Base-by-base conservation (phyloP, 2,888 invertebrate genomes). In the Cephus rjabovi region DNA sequence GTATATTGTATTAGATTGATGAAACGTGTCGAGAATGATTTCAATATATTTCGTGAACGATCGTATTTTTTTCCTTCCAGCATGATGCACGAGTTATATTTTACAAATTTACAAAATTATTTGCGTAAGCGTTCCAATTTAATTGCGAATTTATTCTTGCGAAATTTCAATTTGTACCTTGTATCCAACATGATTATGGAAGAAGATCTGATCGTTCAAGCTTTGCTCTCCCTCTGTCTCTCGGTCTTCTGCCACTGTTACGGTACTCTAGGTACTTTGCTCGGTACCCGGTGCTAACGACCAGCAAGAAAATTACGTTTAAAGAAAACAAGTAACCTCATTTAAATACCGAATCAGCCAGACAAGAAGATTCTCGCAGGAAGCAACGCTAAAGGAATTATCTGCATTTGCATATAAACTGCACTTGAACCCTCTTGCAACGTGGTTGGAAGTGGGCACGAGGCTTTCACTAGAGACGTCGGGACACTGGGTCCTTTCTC, bases 361-460 rank as follows among this genome's bases (percentile, higher is more conserved):
- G 71, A 31, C 71, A 33, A 31, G 71, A 71, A 71, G 71, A 71
- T 71, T 68, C 74, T 68, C 74, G 34, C 15, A 73, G 74, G 77
- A 77, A 69, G 68, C 40, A 75, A 70, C 71, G 77, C 76, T 80
- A 79, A 80, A 79, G 80, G 77, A 81, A 81, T 81, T 81, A 80
- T 80, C 79, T 76, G 73, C 33, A 81, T 81, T 81, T 79, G 80
- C 80, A 81, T 81, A 77, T 76, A 81, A 81, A 81, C 81, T 77
- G 78, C 79, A 75, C 77, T 79, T n/a, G 11, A 73, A 30, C 71
- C 30, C 71, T 71, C 31, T 30, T 71, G 30, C 71, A 33, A 71
- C 77, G 15, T n/a, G 71, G 71, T 56, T 56, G 23, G 40, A 56
- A 56, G 40, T 56, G 40, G 40, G 40, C 40, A 23, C 23, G 40